Evolutionary conservation across 1,140 invertebrate species (phyloP), one percentile per base, ranked within the genome.

Genomic region (Ceratina australensis): DNA sequence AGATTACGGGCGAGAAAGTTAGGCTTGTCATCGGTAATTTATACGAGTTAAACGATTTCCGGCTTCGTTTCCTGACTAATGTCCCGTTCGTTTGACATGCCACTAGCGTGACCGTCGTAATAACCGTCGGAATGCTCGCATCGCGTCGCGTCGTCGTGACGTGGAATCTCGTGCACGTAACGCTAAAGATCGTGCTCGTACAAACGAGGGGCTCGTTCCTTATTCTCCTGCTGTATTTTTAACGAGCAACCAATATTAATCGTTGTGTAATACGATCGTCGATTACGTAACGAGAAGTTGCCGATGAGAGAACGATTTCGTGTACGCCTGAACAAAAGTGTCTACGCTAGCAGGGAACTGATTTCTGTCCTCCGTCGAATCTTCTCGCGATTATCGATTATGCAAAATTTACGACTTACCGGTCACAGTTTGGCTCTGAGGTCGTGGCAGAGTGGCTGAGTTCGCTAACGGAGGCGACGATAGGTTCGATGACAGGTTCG

Each of bases 341-440:
- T 4, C 47, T 20, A 65, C 47, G 3, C 56, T 57, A 0, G 56
- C 20, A 24, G 56, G 56, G 24, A 57, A 57, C 24, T 57, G 3
- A 13, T 26, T 26, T 59, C 26, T 22, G 12, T 12, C 1, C 22
- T 42, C 33, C 33, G 33, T n/a, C 49, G 18, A 52, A n/a, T 67
- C 49, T 52, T n/a, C 4, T 13, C 47, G 47, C 71, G 47, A 22
- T 22, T 49, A 57, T 57, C 22, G 8, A 24, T 28, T 15, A 18
- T 15, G 22, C 26, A 24, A 49, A n/a, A 50, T 71, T 73, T n/a
- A 28, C 16, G 13, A 91, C 90, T 91, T 86, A 92, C 92, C 92
- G 87, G 90, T 91, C 73, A 90, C 87, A 63, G 90, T 89, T 68
- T 92, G 91, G 86, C 87, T 92, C 82, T 90, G 90, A 33, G 87